Percentiles rank a stretch among this genome's conserved stretches.
Conservation (phyloP, 2,113 vertebrate genomes). For the Channa maculata region DNA sequence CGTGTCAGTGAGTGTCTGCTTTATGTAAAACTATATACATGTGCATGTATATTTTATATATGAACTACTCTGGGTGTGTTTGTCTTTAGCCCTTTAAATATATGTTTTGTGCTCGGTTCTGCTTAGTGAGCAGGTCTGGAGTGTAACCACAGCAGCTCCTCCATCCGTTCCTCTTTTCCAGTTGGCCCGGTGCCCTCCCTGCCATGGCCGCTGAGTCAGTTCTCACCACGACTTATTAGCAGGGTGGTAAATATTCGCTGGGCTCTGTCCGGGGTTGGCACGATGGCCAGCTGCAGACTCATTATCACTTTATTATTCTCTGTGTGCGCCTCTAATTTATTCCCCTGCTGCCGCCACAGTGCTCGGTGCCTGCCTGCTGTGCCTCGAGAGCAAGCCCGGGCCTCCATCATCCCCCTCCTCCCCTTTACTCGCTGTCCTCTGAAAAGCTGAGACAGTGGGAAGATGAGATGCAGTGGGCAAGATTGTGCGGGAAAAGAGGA, state of each 20-base stretch:
- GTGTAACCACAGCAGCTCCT: not conserved
- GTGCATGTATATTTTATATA: slow-evolving; percentile 2
- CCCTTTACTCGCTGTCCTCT: not conserved
- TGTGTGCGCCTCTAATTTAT: slow-evolving; percentile 72
- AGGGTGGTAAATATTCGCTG: slow-evolving; percentile 61
- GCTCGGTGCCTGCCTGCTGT: slow-evolving; percentile 30
- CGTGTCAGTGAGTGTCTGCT: not conserved
- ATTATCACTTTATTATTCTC: slow-evolving; percentile 75
- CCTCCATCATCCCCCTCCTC: not conserved
- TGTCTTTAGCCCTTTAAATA: not conserved
- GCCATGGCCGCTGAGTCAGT: slow-evolving; percentile 40
- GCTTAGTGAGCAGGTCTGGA: slow-evolving; percentile 26
- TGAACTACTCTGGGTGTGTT: not conserved
- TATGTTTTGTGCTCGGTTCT: slow-evolving; percentile 6
- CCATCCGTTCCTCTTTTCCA: not conserved
- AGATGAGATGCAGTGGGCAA: slow-evolving; percentile 9
- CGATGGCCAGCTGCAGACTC: slow-evolving; percentile 56
- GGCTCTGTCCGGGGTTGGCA: slow-evolving; percentile 56
- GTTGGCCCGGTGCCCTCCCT: slow-evolving; percentile 2
- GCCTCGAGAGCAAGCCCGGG: slow-evolving; percentile 20
- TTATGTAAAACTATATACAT: not conserved
- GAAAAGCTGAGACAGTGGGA: slow-evolving; percentile 19
- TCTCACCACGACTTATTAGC: slow-evolving; percentile 54
- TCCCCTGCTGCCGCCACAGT: slow-evolving; percentile 47
- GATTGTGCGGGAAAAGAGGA: not conserved